Conservation (phyloP, 2,888 invertebrate genomes). For the Cephus pulcher region DNA sequence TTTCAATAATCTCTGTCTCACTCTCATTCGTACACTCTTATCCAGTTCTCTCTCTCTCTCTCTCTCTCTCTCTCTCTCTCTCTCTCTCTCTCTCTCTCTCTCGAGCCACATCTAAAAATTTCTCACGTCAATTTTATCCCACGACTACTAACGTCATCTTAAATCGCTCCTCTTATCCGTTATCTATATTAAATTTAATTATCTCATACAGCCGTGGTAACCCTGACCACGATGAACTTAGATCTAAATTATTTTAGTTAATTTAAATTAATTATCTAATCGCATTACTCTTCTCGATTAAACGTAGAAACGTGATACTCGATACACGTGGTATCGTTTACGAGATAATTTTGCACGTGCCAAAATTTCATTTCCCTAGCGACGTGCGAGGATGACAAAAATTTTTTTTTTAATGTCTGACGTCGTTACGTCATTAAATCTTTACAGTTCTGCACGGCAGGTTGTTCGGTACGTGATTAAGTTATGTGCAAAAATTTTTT, state of each 20-base stretch:
- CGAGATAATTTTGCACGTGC: not conserved
- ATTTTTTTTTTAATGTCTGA: not conserved
- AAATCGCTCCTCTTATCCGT: not conserved
- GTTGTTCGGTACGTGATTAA: not conserved
- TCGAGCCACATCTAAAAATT: not conserved
- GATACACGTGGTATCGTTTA: not conserved
- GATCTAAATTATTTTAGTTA: constrained; percentile 13
- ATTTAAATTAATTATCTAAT: constrained; percentile 9
- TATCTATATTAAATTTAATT: constrained; percentile 1
- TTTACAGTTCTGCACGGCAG: not conserved
- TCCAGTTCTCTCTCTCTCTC: not conserved
- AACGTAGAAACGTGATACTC: not conserved
- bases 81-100: too few species aligned
- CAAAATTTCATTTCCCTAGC: not conserved
- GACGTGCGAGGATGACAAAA: not conserved
- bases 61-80: too few species aligned
- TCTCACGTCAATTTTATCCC: not conserved
- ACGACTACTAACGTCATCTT: not conserved
- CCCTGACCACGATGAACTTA: constrained; percentile 15
- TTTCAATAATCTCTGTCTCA: not conserved
- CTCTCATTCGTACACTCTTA: not conserved
- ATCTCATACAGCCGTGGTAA: constrained; percentile 22
- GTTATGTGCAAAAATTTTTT: not conserved
- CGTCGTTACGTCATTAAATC: not conserved
- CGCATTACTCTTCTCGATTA: not conserved